Percentiles rank a stretch among this genome's conserved stretches.
phyloP scores from a whole-genome alignment of 1,140 invertebrate genomes.

The Papilio polytes region DNA sequence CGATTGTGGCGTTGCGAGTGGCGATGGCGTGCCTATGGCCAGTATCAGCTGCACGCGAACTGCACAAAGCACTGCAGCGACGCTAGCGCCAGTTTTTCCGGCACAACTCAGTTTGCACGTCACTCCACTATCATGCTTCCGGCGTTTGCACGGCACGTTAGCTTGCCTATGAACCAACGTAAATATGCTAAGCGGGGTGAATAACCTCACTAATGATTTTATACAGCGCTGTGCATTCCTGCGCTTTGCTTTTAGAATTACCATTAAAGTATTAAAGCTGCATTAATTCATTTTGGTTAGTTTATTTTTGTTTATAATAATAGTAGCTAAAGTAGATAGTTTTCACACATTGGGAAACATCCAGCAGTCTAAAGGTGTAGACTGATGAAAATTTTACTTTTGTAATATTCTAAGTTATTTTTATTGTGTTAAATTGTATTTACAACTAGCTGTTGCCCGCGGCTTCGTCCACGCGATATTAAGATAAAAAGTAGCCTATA shows the following conservation, averaged over 20 bases:
- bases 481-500: no score
- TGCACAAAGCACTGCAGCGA: slow-evolving; percentile 15
- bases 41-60: slow-evolving; percentile 30
- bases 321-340: not conserved
- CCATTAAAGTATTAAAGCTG: not conserved
- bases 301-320: not conserved
- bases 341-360: no score
- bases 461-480: no score
- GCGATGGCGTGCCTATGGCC: slow-evolving; percentile 12
- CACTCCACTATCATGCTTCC: slow-evolving; percentile 32
- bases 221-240: not conserved
- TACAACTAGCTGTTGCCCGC: no score
- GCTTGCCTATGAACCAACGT: slow-evolving; percentile 25
- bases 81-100: slow-evolving; percentile 19
- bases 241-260: slow-evolving; percentile 12
- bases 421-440: no score
- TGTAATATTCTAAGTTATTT: no score
- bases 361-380: no score
- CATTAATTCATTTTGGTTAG: not conserved
- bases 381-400: no score
- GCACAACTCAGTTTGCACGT: slow-evolving; percentile 30
- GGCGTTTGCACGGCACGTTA: slow-evolving; percentile 32
- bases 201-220: slow-evolving; percentile 27
- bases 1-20: slow-evolving; percentile 29
- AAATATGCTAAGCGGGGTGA: slow-evolving; percentile 34